Conservation (phyloP, 2,797 vertebrate species). For the Pangasius larnaudii region DNA sequence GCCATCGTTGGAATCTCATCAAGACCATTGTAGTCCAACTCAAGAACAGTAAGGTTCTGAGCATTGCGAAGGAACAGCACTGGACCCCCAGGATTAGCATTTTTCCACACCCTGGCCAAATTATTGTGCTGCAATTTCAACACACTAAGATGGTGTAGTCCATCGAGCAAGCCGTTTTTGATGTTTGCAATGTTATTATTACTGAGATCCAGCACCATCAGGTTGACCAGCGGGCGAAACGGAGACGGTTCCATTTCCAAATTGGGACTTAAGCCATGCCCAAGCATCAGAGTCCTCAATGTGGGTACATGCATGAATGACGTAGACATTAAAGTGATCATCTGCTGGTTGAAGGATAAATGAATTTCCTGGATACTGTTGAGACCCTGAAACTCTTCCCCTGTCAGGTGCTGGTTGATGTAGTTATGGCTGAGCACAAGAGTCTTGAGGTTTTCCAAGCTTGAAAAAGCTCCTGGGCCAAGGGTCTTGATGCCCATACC, state of each 20-base stretch:
- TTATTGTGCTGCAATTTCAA: slow-evolving; percentile 94
- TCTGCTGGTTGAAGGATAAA: slow-evolving; percentile 82
- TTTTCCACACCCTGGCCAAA: slow-evolving; percentile 91
- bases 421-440: slow-evolving; percentile 87
- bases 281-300: slow-evolving; percentile 81
- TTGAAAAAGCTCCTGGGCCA: slow-evolving; percentile 77
- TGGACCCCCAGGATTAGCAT: slow-evolving; percentile 84
- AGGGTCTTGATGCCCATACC: slow-evolving; percentile 76
- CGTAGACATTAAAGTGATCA: slow-evolving; percentile 71
- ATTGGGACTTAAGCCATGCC: slow-evolving; percentile 74
- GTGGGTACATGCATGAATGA: slow-evolving; percentile 82
- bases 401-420: slow-evolving; percentile 84
- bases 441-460: slow-evolving; percentile 75
- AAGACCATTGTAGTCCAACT: slow-evolving; percentile 87
- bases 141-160: slow-evolving; percentile 80
- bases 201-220: slow-evolving; percentile 87
- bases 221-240: slow-evolving; percentile 79
- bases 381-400: slow-evolving; percentile 87
- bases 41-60: slow-evolving; percentile 72
- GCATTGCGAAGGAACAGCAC: slow-evolving; percentile 83
- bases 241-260: slow-evolving; percentile 80
- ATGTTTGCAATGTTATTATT: slow-evolving; percentile 96
- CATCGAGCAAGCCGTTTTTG: slow-evolving; percentile 74
- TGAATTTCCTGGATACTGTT: slow-evolving; percentile 78
- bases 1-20: slow-evolving; percentile 87